Percentiles rank a stretch among this genome's conserved stretches.
Evolutionary conservation across 2,113 vertebrate genomes (phyloP).

Genomic region (Chascanopsetta lugubris): DNA sequence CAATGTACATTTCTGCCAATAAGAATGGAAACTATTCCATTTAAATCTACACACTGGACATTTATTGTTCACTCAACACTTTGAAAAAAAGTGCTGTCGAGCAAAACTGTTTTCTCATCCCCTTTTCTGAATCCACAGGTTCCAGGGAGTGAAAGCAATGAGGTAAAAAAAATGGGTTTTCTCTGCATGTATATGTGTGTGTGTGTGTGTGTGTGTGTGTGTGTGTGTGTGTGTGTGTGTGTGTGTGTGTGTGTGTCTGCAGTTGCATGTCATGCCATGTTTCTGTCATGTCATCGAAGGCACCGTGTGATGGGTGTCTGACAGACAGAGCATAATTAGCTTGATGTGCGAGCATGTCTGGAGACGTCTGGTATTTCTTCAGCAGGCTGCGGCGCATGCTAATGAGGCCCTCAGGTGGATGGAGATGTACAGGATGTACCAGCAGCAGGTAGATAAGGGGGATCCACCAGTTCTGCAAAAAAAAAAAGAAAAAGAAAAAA

Average conservation of each 20-base stretch:
- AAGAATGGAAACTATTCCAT: no score
- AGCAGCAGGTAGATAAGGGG: slow-evolving; percentile 76
- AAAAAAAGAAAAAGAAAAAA: neutral
- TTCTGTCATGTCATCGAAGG: slow-evolving; percentile 41
- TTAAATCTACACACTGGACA: no score
- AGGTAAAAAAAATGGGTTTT: no score
- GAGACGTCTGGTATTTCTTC: slow-evolving; percentile 58
- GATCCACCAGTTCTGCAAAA: neutral
- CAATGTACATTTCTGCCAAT: no score
- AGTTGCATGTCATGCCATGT: slow-evolving; percentile 23
- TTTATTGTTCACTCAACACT: neutral
- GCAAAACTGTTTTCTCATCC: neutral
- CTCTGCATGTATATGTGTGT: no score
- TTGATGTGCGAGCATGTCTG: slow-evolving; percentile 54
- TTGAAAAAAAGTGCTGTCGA: neutral
- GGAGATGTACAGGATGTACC: slow-evolving; percentile 77
- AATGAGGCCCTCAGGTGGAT: slow-evolving; percentile 78
- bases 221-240: slow-evolving; percentile 5
- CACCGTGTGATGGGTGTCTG: slow-evolving; percentile 27
- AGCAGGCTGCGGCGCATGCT: slow-evolving; percentile 71
- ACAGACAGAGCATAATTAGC: slow-evolving; percentile 30
- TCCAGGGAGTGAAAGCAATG: slow-evolving; percentile 67
- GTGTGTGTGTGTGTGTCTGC: slow-evolving; percentile 1
- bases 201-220: neutral
- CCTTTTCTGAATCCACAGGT: slow-evolving; percentile 53